A percentile compares a stretch with the other conserved stretches of the same genome.
Conservation (phyloP, 2,113 vertebrate species). For the Gobius niger region DNA sequence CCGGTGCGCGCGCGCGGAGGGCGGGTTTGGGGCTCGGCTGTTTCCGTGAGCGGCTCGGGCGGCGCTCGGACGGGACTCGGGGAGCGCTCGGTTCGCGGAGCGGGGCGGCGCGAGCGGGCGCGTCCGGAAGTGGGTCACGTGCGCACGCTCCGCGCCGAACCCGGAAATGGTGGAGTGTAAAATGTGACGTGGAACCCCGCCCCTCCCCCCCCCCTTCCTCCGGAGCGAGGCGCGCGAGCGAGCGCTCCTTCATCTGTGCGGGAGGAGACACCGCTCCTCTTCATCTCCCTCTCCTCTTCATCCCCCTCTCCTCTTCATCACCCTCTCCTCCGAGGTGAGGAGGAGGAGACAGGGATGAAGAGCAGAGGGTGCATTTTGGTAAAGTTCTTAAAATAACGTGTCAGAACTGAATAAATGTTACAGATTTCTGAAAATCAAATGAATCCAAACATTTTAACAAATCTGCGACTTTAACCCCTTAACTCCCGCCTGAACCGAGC, state of each 20-base stretch:
- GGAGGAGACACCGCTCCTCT: too few relatives aligned
- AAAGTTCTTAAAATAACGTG: too few relatives aligned
- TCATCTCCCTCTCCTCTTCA: too few relatives aligned
- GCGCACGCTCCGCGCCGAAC: background rate
- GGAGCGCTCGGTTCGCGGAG: background rate
- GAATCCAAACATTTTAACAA: too few relatives aligned
- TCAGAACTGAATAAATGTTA: too few relatives aligned
- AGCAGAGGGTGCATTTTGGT: too few relatives aligned
- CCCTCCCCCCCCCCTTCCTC: background rate
- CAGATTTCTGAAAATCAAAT: too few relatives aligned
- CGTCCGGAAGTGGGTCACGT: slow-evolving; percentile 7
- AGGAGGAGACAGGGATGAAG: too few relatives aligned
- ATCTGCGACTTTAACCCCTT: too few relatives aligned
- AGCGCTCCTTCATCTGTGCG: background rate
- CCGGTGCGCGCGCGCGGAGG: background rate
- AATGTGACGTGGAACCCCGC: slow-evolving; percentile 7
- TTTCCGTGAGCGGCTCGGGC: background rate
- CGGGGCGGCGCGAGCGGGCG: background rate
- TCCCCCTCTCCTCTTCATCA: too few relatives aligned
- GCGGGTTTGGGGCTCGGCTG: background rate
- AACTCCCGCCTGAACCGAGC: too few relatives aligned
- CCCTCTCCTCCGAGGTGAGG: too few relatives aligned
- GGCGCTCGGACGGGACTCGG: background rate
- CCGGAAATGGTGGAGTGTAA: slow-evolving; percentile 7
- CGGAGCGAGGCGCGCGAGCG: background rate